These are phyloP conservation scores for Scortum barcoo DNA, from an alignment of 2,113 vertebrate species.

Conservation along the genomic window DNA sequence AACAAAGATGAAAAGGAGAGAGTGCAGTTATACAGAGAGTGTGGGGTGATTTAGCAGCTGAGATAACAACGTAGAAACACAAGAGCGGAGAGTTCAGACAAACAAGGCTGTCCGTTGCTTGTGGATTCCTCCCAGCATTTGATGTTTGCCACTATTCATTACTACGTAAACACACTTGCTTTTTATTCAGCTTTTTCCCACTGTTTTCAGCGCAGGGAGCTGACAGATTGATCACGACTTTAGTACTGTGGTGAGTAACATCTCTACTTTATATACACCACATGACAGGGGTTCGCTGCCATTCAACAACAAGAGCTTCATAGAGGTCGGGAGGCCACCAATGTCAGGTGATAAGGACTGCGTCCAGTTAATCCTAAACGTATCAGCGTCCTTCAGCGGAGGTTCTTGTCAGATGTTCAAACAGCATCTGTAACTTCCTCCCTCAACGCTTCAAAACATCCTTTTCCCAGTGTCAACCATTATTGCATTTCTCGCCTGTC, in stretches of 20 bases:
- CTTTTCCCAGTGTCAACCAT: not conserved
- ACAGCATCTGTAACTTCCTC: no score
- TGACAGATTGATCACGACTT: not conserved
- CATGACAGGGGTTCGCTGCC: not conserved
- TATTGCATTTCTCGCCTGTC: not conserved
- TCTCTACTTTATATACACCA: not conserved
- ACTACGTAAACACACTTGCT: slow-evolving; percentile 14
- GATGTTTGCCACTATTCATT: slow-evolving; percentile 8
- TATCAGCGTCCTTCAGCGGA: not conserved
- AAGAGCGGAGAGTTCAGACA: slow-evolving; percentile 17
- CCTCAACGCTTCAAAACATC: no score
- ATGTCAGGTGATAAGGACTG: slow-evolving; percentile 8
- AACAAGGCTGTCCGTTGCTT: slow-evolving; percentile 1
- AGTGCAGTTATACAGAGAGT: slow-evolving; percentile 21
- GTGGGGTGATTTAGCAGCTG: slow-evolving; percentile 16
- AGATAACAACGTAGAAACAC: slow-evolving; percentile 7
- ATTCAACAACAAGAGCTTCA: slow-evolving; percentile 13
- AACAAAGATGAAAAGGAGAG: slow-evolving; percentile 55
- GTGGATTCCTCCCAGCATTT: not conserved
- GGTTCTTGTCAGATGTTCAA: not conserved
- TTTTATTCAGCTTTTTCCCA: slow-evolving; percentile 1
- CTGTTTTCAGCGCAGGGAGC: not conserved
- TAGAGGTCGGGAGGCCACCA: not conserved
- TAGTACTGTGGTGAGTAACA: not conserved
- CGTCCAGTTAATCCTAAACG: not conserved